Evolutionary conservation across 2,888 invertebrate species (phyloP), one percentile per base, ranked within the genome.

Genomic region (Dicycla oo): DNA sequence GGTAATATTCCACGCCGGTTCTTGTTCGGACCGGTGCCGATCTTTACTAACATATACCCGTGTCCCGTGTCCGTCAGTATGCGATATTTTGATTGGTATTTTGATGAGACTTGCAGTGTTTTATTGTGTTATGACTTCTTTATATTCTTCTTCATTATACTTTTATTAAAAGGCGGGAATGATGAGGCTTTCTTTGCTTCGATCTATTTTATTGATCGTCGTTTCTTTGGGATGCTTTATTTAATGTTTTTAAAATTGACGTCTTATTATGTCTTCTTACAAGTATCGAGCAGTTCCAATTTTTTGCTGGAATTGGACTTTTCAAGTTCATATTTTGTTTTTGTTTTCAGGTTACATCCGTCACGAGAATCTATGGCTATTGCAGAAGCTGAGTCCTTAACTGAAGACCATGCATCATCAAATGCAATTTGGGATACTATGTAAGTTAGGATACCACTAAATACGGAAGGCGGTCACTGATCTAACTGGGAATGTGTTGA

Each of bases 1-100:
- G 94, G 93, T 93, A 94, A 95, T 95, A 95, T 95, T 95, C 95
- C 95, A 95, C 95, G 95, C 91, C 94, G 91, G 88, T 95, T 95
- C 94, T 95, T 95, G 91, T 86, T 81, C 70, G 60, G 69, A 68
- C 70, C 68, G 68, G 68, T 84, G 69, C 53, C 88, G 89, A 90
- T 92, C 90, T 89, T 87, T 89, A 87, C 89, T 86, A 82, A 87
- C 86, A 79, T 89, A 87, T 66, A 84, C 89, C 73, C 92, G 91
- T 91, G 91, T 89, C 90, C 77, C 92, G 91, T 91, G 91, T 89
- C 88, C 89, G 74, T 73, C 67, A 81, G 71, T 90, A 92, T 93
- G 90, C 89, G 91, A 92, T 92, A 93, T 89, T 88, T 89, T 90
- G 92, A 93, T 93, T 90, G 93, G 93, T 91, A 84, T 93, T 93